A percentile compares a stretch with the other conserved stretches of the same genome.
These are phyloP conservation scores for Drosophila santomea DNA, from an alignment of 1,140 invertebrate genomes.

Conservation along the genomic window DNA sequence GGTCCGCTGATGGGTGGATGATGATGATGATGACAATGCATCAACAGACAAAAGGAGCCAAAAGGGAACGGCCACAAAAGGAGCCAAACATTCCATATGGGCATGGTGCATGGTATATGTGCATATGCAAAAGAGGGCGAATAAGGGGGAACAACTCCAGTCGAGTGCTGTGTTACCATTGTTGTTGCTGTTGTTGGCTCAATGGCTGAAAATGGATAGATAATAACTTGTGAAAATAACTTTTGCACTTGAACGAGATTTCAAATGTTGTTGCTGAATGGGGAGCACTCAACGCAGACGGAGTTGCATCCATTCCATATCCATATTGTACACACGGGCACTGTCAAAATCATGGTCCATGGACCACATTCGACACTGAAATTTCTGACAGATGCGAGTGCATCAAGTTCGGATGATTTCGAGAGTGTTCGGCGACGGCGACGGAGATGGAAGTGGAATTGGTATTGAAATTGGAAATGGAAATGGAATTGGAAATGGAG, in stretches of 20 bases:
- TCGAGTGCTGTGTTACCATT: conserved; percentile 58
- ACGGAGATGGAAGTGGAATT: background rate
- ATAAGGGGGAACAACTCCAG: conserved; percentile 22
- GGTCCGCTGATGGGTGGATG: conserved; percentile 21
- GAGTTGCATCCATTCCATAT: conserved; percentile 8
- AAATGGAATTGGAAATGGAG: too few relatives aligned
- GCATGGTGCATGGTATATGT: background rate
- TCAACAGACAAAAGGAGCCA: conserved; percentile 47
- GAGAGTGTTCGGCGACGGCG: conserved; percentile 3
- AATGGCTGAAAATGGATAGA: conserved; percentile 79
- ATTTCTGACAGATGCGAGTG: conserved; percentile 76
- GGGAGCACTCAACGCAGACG: conserved; percentile 23
- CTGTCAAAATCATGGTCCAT: conserved; percentile 67
- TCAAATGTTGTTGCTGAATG: conserved; percentile 29
- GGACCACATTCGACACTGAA: conserved; percentile 70
- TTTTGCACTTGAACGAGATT: conserved; percentile 70
- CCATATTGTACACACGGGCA: background rate
- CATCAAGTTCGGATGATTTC: conserved; percentile 56
- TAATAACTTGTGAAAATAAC: conserved; percentile 83
- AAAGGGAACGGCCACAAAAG: conserved; percentile 51
- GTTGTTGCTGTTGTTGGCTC: conserved; percentile 66
- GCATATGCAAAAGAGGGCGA: conserved; percentile 32
- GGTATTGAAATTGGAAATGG: too few relatives aligned
- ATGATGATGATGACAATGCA: conserved; percentile 54
- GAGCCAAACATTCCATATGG: conserved; percentile 26